Evolutionary conservation across 2,888 invertebrate genomes (phyloP).

Genomic region (Phragmatobia fuliginosa): DNA sequence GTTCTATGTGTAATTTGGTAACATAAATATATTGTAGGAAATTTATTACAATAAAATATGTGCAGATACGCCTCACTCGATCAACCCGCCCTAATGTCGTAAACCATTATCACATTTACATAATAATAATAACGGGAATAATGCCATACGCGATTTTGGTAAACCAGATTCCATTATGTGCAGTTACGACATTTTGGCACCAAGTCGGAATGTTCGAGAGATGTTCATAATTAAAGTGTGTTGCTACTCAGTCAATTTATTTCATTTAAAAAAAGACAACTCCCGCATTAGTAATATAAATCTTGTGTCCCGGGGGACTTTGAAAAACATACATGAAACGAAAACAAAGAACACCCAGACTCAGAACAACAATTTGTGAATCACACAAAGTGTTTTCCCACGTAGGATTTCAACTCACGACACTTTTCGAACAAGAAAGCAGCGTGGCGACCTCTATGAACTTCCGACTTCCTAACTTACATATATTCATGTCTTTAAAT

Average conservation of each 20-base stretch:
- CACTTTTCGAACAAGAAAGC: too few relatives aligned
- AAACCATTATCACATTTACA: conserved; percentile 45
- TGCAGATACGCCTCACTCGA: conserved; percentile 15
- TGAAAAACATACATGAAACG: too few relatives aligned
- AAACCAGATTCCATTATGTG: conserved; percentile 28
- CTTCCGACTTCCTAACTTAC: background rate
- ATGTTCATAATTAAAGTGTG: conserved; percentile 9
- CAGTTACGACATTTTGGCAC: background rate
- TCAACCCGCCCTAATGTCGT: conserved; percentile 35
- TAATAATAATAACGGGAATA: conserved; percentile 37
- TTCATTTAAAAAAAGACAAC: too few relatives aligned
- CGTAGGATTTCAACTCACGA: too few relatives aligned
- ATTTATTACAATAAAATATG: conserved; percentile 1
- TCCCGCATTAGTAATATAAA: too few relatives aligned
- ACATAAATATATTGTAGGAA: background rate
- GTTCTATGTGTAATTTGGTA: background rate
- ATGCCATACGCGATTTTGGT: conserved; percentile 35
- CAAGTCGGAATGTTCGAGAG: background rate
- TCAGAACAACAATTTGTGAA: too few relatives aligned
- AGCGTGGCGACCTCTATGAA: too few relatives aligned
- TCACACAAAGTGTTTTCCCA: too few relatives aligned
- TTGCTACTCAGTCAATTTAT: conserved; percentile 10
- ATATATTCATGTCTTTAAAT: background rate
- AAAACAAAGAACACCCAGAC: too few relatives aligned
- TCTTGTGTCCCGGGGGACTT: too few relatives aligned